Conservation (phyloP, 2,888 invertebrate genomes). For the Drosophila robusta region DNA sequence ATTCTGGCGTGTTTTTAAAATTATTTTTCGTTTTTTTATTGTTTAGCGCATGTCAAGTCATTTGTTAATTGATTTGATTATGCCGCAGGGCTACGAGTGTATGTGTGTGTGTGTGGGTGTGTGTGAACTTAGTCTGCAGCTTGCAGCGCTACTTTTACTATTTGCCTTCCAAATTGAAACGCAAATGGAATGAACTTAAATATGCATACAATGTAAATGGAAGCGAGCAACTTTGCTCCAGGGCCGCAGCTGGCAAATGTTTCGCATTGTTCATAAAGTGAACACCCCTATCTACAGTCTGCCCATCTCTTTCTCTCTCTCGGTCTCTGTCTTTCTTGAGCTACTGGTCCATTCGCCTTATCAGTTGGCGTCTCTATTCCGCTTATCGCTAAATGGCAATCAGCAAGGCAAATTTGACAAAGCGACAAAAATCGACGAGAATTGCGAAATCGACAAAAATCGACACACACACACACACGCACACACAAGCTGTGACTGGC, state of each 20-base stretch:
- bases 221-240: conserved; percentile 38
- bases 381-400: conserved; percentile 55
- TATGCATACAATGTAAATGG: conserved; percentile 71
- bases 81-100: background rate
- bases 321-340: background rate
- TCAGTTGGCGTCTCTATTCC: conserved; percentile 12
- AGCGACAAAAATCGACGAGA: conserved; percentile 19
- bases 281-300: background rate
- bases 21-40: too few relatives aligned
- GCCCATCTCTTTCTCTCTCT: too few relatives aligned
- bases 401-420: conserved; percentile 51
- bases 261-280: conserved; percentile 53
- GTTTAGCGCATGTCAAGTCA: conserved; percentile 9
- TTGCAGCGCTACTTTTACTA: conserved; percentile 29
- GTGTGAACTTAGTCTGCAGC: conserved; percentile 31
- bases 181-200: conserved; percentile 73
- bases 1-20: background rate
- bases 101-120: conserved; percentile 2
- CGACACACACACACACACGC: background rate
- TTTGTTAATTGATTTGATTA: conserved; percentile 67
- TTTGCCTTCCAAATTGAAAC: conserved; percentile 65
- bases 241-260: conserved; percentile 36
- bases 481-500: background rate
- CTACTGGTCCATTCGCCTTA: conserved; percentile 10
- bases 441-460: background rate